phyloP scores from a whole-genome alignment of 2,113 vertebrate species.

The Petaurus breviceps region DNA sequence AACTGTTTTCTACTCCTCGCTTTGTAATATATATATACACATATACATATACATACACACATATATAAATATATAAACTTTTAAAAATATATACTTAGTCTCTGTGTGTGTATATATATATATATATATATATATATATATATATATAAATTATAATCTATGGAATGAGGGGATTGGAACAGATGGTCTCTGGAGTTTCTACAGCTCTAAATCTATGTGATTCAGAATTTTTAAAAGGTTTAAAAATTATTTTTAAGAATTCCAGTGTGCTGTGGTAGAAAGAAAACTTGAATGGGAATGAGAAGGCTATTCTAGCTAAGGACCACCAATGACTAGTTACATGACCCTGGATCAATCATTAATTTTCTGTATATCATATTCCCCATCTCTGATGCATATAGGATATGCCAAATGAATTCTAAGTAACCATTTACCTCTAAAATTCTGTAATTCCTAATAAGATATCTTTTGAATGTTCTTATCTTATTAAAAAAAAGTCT shows the following conservation, averaged over 20 bases:
- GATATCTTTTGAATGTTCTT: background rate
- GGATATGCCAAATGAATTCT: background rate
- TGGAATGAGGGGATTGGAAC: background rate
- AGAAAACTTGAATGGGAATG: background rate
- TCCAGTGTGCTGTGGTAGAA: background rate
- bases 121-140: too few relatives aligned
- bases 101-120: too few relatives aligned
- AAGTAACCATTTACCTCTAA: background rate
- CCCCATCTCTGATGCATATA: background rate
- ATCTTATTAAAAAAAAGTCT: background rate
- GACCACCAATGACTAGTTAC: background rate
- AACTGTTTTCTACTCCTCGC: background rate
- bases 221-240: background rate
- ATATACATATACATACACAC: too few relatives aligned
- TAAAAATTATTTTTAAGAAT: background rate
- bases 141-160: background rate
- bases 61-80: too few relatives aligned
- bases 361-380: background rate
- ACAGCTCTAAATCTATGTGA: background rate
- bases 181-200: background rate
- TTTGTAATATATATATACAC: background rate
- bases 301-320: background rate
- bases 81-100: too few relatives aligned
- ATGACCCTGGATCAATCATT: background rate
- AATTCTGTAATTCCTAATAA: background rate